Evolutionary conservation across 2,113 vertebrate species (phyloP).

Genomic region (Cheirogaleus medius): DNA sequence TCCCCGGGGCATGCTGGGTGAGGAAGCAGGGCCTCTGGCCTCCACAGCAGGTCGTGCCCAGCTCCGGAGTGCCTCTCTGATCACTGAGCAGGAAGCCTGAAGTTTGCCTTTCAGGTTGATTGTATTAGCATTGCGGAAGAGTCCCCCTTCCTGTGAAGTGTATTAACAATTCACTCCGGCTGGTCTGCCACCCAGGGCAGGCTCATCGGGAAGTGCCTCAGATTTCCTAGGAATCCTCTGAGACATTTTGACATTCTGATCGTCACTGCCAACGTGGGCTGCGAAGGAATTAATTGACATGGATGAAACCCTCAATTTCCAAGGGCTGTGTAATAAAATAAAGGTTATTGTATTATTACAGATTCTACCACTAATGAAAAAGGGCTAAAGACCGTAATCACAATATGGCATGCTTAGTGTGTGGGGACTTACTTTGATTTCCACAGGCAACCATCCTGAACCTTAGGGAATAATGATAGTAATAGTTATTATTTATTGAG

Average conservation of each 20-base stretch:
- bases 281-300: constrained; percentile 76
- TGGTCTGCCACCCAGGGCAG: constrained; percentile 63
- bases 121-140: constrained; percentile 60
- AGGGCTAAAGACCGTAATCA: constrained; percentile 63
- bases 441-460: constrained; percentile 40
- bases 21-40: background rate
- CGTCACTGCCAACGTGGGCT: constrained; percentile 75
- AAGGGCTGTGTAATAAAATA: constrained; percentile 79
- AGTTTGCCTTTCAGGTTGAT: constrained; percentile 58
- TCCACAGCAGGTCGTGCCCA: background rate
- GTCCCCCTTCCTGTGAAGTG: constrained; percentile 45
- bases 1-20: background rate
- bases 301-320: constrained; percentile 79
- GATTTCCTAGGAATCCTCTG: constrained; percentile 71
- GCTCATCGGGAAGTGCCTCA: constrained; percentile 38
- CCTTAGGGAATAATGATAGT: constrained; percentile 27
- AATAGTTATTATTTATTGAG: constrained; percentile 34
- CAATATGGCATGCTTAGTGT: constrained; percentile 20
- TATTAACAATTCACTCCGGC: constrained; percentile 39
- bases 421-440: constrained; percentile 46
- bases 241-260: constrained; percentile 78
- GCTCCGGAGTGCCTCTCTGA: background rate
- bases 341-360: constrained; percentile 78
- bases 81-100: constrained; percentile 9
- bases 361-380: constrained; percentile 73